Evolutionary conservation across 1,140 invertebrate genomes (phyloP).

Genomic region (Apocrypta bakeri): DNA sequence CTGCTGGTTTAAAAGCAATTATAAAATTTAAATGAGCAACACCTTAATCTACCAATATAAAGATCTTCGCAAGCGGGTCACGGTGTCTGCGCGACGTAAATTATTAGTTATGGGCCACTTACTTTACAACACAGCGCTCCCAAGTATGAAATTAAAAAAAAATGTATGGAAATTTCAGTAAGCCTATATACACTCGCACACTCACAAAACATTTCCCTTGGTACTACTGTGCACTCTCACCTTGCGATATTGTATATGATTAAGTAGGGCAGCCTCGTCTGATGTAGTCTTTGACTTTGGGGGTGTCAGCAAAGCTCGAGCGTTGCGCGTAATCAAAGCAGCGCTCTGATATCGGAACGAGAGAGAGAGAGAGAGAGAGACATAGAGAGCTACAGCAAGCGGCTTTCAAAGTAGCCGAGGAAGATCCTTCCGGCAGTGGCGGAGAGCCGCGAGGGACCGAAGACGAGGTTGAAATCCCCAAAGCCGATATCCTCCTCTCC

Average conservation of each 20-base stretch:
- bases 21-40: too few relatives aligned
- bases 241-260: conserved; percentile 11
- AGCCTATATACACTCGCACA: too few relatives aligned
- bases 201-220: too few relatives aligned
- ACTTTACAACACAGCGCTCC: too few relatives aligned
- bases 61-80: too few relatives aligned
- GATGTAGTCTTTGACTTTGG: background rate
- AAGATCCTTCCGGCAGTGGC: background rate
- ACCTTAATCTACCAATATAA: too few relatives aligned
- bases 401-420: conserved; percentile 17
- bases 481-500: background rate
- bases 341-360: background rate
- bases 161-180: too few relatives aligned
- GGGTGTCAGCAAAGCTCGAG: background rate
- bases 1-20: too few relatives aligned
- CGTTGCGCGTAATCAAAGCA: conserved; percentile 25
- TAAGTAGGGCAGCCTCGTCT: background rate
- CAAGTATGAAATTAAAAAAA: too few relatives aligned
- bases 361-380: background rate
- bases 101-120: too few relatives aligned
- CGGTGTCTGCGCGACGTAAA: too few relatives aligned
- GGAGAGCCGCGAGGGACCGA: background rate
- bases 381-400: background rate
- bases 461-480: conserved; percentile 2
- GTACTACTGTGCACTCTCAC: background rate